phyloP scores from a whole-genome alignment of 2,797 vertebrate species.

The Strix occidentalis region DNA sequence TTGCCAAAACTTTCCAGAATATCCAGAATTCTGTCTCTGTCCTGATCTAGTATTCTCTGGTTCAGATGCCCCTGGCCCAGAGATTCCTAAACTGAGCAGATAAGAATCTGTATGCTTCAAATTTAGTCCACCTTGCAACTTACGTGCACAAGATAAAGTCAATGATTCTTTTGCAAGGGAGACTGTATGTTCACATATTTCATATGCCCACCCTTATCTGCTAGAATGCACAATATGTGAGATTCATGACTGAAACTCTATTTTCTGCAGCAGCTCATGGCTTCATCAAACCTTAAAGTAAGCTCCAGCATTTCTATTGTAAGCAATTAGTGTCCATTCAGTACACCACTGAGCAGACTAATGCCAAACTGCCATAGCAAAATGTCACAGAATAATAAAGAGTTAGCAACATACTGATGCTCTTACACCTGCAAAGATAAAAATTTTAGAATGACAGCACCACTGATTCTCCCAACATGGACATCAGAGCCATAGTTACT shows the following conservation, averaged over 20 bases:
- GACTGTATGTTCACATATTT: not conserved
- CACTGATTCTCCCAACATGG: not conserved
- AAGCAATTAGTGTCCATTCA: slow-evolving; percentile 7
- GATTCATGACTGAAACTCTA: not conserved
- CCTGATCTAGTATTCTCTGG: not conserved
- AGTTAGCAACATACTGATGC: not conserved
- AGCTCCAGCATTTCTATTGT: not conserved
- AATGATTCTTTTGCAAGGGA: not conserved
- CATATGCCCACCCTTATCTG: not conserved
- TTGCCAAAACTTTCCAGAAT: not conserved
- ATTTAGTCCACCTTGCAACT: not conserved
- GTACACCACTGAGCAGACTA: not conserved
- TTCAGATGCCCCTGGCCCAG: not conserved
- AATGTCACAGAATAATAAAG: slow-evolving; percentile 28
- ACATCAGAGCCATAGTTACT: not conserved
- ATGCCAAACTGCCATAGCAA: not conserved
- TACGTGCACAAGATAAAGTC: not conserved
- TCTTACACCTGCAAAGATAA: not conserved
- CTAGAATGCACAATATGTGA: not conserved
- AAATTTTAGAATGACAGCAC: not conserved
- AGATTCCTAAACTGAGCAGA: not conserved
- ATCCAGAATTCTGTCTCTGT: not conserved
- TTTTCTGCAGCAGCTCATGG: not conserved
- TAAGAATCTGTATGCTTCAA: not conserved
- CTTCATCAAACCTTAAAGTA: not conserved